Conservation (phyloP, 1,140 invertebrate species). For the Wiebesia pumilae region DNA sequence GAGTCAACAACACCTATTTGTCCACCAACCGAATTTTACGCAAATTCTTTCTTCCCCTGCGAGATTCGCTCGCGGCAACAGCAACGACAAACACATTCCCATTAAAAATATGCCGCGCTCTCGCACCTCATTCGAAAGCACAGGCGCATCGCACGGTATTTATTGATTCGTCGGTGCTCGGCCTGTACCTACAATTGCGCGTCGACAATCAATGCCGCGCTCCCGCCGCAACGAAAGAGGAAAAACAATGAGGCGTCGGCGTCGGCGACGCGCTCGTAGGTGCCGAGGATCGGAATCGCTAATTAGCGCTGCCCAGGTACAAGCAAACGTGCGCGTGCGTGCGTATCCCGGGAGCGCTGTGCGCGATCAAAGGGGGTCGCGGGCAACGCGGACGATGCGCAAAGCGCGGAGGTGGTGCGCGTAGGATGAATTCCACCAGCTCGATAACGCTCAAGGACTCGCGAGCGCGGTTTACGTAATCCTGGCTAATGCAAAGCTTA, state of each 20-base stretch:
- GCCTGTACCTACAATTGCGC: no score
- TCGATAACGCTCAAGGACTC: conserved; percentile 45
- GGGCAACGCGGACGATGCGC: background rate
- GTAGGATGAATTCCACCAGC: conserved; percentile 45
- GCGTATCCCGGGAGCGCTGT: background rate
- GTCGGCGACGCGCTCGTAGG: background rate
- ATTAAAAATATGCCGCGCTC: no score
- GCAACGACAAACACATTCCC: no score
- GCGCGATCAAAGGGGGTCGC: background rate
- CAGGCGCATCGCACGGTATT: no score
- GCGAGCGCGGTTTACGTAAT: conserved; percentile 13
- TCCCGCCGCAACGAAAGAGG: background rate
- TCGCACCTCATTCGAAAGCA: no score
- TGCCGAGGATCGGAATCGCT: background rate
- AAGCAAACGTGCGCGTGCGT: background rate
- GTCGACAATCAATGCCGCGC: no score
- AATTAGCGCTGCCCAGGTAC: background rate
- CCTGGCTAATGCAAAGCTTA: conserved; percentile 7
- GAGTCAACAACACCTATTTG: no score
- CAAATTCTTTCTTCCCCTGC: no score
- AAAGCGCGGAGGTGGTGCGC: conserved; percentile 23
- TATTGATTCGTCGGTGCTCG: no score
- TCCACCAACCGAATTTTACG: no score
- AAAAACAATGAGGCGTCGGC: background rate
- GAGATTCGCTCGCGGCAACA: no score